These are phyloP conservation scores for Phortica variegata DNA, from an alignment of 1,140 invertebrate species.

Conservation along the genomic window DNA sequence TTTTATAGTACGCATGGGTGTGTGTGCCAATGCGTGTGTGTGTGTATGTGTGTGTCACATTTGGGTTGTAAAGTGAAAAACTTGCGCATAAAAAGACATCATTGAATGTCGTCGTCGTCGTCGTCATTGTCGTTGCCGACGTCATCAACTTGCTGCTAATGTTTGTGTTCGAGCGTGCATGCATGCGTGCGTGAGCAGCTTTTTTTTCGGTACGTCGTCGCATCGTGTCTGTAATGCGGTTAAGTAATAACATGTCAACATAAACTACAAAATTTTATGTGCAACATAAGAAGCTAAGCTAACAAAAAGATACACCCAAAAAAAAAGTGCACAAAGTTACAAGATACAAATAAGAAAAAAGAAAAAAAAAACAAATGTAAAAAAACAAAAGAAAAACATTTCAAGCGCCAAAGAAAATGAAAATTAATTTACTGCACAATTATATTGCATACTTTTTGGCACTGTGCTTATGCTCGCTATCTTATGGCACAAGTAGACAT, in stretches of 20 bases:
- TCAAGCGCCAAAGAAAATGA: slow-evolving; percentile 50
- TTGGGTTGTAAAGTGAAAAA: slow-evolving; percentile 21
- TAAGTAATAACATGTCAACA: slow-evolving; percentile 37
- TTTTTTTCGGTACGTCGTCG: too few relatives aligned
- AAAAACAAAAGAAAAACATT: too few relatives aligned
- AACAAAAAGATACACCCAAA: too few relatives aligned
- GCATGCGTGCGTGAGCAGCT: too few relatives aligned
- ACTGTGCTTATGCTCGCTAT: too few relatives aligned
- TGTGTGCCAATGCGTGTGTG: slow-evolving; percentile 15
- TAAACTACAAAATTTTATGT: slow-evolving; percentile 45
- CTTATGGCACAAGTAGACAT: slow-evolving; percentile 13
- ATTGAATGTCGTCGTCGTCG: too few relatives aligned
- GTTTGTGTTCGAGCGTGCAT: too few relatives aligned
- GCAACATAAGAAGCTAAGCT: too few relatives aligned
- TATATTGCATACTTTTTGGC: slow-evolving; percentile 30
- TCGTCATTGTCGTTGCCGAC: too few relatives aligned
- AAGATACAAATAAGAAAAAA: not conserved
- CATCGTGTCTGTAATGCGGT: too few relatives aligned
- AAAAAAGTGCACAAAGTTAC: not conserved
- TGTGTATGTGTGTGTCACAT: slow-evolving; percentile 4
- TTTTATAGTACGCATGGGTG: slow-evolving; percentile 18
- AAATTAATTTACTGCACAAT: slow-evolving; percentile 52
- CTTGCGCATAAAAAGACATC: slow-evolving; percentile 6
- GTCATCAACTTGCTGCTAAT: too few relatives aligned
- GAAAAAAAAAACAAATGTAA: slow-evolving; percentile 9